Evolutionary conservation across 2,113 vertebrate genomes (phyloP), one percentile per base, ranked within the genome.

Genomic region (Brachypteracias leptosomus): DNA sequence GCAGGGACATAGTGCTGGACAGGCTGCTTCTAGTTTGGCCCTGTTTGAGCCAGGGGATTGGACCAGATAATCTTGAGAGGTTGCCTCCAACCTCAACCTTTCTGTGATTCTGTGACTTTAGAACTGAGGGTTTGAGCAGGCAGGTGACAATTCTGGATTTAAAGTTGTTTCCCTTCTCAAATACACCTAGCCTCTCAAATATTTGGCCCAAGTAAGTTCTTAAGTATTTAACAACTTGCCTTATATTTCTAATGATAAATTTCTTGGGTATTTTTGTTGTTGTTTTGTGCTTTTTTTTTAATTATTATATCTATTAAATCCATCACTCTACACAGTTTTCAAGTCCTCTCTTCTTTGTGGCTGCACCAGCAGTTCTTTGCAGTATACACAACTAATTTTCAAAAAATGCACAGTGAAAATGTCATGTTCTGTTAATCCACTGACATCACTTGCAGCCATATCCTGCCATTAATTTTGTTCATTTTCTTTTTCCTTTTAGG

Each of bases 401-500:
- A 20, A 40, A 84, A 71, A 74, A 36, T 6, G 6, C 6, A 1
- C 24, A 8, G 16, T 52, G 62, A 54, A 66, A 66, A 51, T 21
- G 29, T 28, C 4, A 3, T 46, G 54, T 65, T 61, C 16, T 62
- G 0, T n/a, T 57, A 22, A 11, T 51, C 28, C 1, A 5, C 29
- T 88, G 4, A 4, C 1, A 3, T 0, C 5, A 3, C 46, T 71
- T 59, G 13, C 24, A 71, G 49, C 36, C 24, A 2, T 49, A 49
- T 25, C 54, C 26, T 90, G 52, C 49, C n/a, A 67, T 40, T 95
- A 65, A 88, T 67, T 80, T 12, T 52, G 26, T 88, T n/a, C 6
- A 2, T 85, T 91, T 93, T 77, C 55, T 93, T 97, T 65, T 97
- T 66, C 75, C 24, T 88, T 98, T 36, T 77, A 99, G 99, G 99